Percentiles rank a stretch among this genome's conserved stretches.
These are phyloP conservation scores for Pogonognathellus flavescens DNA, from an alignment of 1,140 invertebrate genomes.

Conservation along the genomic window DNA sequence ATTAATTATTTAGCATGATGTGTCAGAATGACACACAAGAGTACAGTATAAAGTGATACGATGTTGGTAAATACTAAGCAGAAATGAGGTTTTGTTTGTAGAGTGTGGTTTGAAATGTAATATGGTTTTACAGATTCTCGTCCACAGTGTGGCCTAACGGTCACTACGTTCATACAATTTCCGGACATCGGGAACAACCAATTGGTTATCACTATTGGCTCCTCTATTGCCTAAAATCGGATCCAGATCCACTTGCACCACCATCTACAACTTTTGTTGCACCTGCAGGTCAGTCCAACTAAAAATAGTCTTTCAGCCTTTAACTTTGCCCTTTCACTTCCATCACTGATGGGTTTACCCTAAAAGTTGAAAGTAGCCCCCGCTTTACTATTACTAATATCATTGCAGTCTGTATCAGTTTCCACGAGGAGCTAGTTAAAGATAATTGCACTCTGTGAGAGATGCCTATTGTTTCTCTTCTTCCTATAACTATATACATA, in stretches of 20 bases:
- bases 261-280: conserved; percentile 87
- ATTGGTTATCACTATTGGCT: conserved; percentile 91
- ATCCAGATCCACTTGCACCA: conserved; percentile 81
- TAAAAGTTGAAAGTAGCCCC: background rate
- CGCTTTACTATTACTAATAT: no score
- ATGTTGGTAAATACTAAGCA: no score
- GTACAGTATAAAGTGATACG: no score
- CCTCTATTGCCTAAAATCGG: conserved; percentile 81
- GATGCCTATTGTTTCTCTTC: background rate
- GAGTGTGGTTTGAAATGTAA: background rate
- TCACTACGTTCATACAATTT: conserved; percentile 88
- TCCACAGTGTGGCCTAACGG: conserved; percentile 91
- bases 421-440: background rate
- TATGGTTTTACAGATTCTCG: conserved; percentile 76
- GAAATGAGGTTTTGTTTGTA: background rate
- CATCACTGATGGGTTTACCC: background rate
- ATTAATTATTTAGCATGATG: no score
- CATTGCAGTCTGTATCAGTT: no score
- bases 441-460: background rate
- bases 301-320: background rate
- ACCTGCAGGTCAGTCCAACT: conserved; percentile 79
- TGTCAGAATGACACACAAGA: no score
- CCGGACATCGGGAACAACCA: conserved; percentile 87
- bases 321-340: conserved; percentile 23
- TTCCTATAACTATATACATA: no score